Evolutionary conservation across 2,888 invertebrate genomes (phyloP).

Genomic region (Parascotia fuliginaria): DNA sequence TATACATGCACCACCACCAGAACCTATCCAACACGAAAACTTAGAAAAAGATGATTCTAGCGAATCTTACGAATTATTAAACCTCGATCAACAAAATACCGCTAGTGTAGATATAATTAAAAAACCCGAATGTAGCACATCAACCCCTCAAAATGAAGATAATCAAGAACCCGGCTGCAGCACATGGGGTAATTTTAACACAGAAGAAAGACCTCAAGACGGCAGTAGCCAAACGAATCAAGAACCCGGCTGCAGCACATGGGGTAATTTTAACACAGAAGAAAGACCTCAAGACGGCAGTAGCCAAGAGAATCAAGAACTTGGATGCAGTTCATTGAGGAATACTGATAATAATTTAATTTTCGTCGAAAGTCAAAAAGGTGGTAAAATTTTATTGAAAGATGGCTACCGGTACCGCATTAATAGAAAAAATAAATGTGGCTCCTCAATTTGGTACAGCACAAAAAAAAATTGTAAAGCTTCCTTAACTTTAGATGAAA

Average conservation of each 20-base stretch:
- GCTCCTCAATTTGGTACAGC: constrained; percentile 17
- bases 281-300: too few species aligned
- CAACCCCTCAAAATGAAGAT: constrained; percentile 15
- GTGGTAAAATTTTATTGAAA: constrained; percentile 18
- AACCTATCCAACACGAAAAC: constrained; percentile 6
- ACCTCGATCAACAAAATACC: constrained; percentile 8
- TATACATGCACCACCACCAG: not conserved
- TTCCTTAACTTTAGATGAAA: constrained; percentile 22
- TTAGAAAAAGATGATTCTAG: constrained; percentile 6
- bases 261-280: too few species aligned
- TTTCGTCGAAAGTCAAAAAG: constrained; percentile 15
- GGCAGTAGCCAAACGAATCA: too few species aligned
- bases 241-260: too few species aligned
- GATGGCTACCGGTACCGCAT: constrained; percentile 16
- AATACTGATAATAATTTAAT: constrained; percentile 14
- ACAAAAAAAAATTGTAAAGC: constrained; percentile 17
- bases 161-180: too few species aligned
- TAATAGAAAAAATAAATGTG: constrained; percentile 18
- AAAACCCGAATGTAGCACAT: constrained; percentile 11
- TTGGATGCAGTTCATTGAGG: not conserved
- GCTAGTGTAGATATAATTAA: not conserved
- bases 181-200: too few species aligned
- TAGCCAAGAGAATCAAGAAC: too few species aligned
- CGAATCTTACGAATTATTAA: constrained; percentile 9
- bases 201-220: too few species aligned